Evolutionary conservation across 2,113 vertebrate species (phyloP), one percentile per base, ranked within the genome.

Genomic region (Corythaeola cristata): DNA sequence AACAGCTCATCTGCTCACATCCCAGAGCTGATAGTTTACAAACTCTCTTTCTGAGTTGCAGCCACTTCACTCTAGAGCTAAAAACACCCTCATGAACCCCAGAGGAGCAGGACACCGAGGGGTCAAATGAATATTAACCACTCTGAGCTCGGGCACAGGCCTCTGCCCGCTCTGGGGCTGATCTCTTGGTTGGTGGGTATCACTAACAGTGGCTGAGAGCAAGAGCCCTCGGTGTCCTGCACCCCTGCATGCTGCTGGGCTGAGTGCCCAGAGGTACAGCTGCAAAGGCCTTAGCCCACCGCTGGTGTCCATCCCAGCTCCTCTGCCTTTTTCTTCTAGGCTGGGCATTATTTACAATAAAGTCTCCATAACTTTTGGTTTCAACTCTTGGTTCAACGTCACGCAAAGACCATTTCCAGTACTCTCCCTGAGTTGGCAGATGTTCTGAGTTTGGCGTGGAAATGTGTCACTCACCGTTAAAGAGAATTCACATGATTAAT

Each of bases 401-500:
- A 12, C 52, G 49, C 15, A 23, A 49, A 85, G 56, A 37, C 16
- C 55, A 4, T 4, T 37, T 58, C 18, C 55, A 45, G 7, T 55
- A 2, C 33, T 90, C 26, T 88, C 50, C 59, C 33, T 33, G 52
- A 73, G 37, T 73, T 12, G 87, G 80, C 90, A 89, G 89, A 85
- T 94, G 84, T 95, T 91, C 45, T 76, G 84, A 82, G 55, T 91
- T 73, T 92, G 71, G 71, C 17, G 1, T 24, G 45, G 76, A 81
- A 92, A 87, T n/a, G 14, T 60, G 45, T 71, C 64, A 41, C 44
- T 86, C 28, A 2, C 62, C 76, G 73, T 58, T 79, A 39, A 79
- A 85, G 33, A 58, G 62, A 64, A 88, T 63, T 72, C 55, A 14
- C 10, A 12, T 18, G 83, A 86, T 66, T 81, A 64, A 96, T 87